Evolutionary conservation across 2,797 vertebrate genomes (phyloP).

Genomic region (Chaetodon trifasciatus): DNA sequence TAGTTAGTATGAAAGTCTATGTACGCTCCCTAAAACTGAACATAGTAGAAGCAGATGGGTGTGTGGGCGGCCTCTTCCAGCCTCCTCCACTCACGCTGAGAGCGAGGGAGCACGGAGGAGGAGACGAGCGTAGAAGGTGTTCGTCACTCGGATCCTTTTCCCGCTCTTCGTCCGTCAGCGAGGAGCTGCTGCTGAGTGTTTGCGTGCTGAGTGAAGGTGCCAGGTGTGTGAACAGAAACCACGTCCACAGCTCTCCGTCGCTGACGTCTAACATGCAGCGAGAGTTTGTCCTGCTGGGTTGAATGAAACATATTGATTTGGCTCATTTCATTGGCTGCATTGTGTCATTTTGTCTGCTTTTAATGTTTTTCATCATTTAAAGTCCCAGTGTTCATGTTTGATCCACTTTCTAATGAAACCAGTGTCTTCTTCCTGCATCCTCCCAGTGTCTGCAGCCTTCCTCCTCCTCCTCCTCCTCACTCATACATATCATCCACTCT

Average conservation of each 20-base stretch:
- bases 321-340: no score
- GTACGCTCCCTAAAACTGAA: not conserved
- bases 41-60: constrained; percentile 60
- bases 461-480: not conserved
- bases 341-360: no score
- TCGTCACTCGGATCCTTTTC: not conserved
- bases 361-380: no score
- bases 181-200: no score
- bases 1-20: no score
- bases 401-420: not conserved
- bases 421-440: not conserved
- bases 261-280: no score
- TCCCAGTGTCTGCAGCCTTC: not conserved
- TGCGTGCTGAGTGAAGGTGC: no score
- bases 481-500: constrained; percentile 7
- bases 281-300: no score
- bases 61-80: constrained; percentile 61
- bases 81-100: constrained; percentile 30
- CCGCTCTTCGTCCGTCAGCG: not conserved
- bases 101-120: not conserved
- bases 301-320: no score
- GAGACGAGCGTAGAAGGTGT: constrained; percentile 11
- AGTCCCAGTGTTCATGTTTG: no score
- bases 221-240: no score
- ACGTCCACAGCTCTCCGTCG: no score